Percentiles rank a stretch among this genome's conserved stretches.
These are phyloP conservation scores for Onychomys leucogaster DNA, from an alignment of 2,797 vertebrate species.

Conservation along the genomic window DNA sequence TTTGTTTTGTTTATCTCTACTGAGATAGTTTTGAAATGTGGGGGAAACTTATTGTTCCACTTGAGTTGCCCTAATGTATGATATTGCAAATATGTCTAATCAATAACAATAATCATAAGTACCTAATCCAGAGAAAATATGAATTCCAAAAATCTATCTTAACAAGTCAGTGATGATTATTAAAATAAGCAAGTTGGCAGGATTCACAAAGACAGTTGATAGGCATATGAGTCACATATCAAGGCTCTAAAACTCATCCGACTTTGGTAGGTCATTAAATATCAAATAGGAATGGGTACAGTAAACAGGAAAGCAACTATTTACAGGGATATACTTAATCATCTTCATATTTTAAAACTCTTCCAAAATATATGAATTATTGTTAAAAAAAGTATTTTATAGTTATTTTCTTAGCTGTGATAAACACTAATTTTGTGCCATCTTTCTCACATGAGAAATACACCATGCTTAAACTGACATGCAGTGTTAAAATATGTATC, in stretches of 20 bases:
- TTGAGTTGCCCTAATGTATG: not conserved
- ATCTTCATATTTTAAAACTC: not conserved
- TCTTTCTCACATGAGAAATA: not conserved
- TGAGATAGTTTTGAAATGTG: slow-evolving; percentile 3
- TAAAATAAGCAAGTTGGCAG: not conserved
- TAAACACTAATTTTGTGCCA: not conserved
- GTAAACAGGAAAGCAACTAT: not conserved
- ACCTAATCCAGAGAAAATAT: not conserved
- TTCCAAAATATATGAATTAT: slow-evolving; percentile 1
- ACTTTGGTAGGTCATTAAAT: not conserved
- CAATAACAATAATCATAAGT: not conserved
- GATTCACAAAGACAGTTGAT: not conserved
- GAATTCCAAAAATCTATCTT: not conserved
- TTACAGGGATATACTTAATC: not conserved
- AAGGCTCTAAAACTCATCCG: not conserved
- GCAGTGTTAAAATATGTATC: not conserved
- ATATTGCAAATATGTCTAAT: slow-evolving; percentile 21
- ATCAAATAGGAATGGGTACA: not conserved
- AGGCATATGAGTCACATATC: not conserved
- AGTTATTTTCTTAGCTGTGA: not conserved
- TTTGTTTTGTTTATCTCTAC: not conserved
- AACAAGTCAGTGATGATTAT: not conserved
- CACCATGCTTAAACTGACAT: not conserved
- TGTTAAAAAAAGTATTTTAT: not conserved
- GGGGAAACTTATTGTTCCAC: not conserved